Evolutionary conservation across 64 coral and sea anemone genomes (phyloP), one percentile per base, ranked within the genome.

Genomic region (Stylophora pistillata): DNA sequence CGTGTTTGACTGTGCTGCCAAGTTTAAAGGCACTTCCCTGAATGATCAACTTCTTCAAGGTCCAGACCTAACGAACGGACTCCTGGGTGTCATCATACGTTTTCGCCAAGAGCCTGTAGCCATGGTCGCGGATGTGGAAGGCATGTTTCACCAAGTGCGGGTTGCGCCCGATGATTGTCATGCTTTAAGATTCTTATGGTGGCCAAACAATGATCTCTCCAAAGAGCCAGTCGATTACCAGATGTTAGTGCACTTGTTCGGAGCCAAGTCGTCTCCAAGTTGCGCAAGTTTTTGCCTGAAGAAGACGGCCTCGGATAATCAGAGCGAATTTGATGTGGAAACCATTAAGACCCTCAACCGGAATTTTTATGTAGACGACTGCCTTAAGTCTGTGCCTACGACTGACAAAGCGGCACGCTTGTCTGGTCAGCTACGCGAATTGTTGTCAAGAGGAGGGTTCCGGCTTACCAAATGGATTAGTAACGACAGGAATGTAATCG

Each of bases 111-210:
- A 33, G 26, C 27, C 71, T 13, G 25, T 73, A 10, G 71, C 30
- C 31, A 73, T 33, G 30, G 28, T 30, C 32, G 74, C 21, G 15
- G 76, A 58, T 60, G 58, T 60, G 58, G 58, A 60, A 60, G 58
- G 58, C 58, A 91, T 91, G 90, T 92, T 93, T 18, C 77, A 93
- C 15, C 91, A 93, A 47, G 93, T 87, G 25, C 53, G 88, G 55
- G 88, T 90, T 3, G 56, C 83, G 26, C 71, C 64, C 23, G 7
- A 78, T 32, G 71, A 94, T 53, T 77, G 87, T 71, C 74, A 84
- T 74, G 56, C 89, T 29, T 41, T 94, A 32, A 53, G 86, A 66
- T 94, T 94, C n/a, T 54, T 94, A 6, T 94, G 87, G 78, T 94
- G 92, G 92, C 87, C 87, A 53, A 59, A 89, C 23, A 86, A 73